Base-by-base conservation (phyloP, 2,113 vertebrate species). In the Ammodramus savannarum region DNA sequence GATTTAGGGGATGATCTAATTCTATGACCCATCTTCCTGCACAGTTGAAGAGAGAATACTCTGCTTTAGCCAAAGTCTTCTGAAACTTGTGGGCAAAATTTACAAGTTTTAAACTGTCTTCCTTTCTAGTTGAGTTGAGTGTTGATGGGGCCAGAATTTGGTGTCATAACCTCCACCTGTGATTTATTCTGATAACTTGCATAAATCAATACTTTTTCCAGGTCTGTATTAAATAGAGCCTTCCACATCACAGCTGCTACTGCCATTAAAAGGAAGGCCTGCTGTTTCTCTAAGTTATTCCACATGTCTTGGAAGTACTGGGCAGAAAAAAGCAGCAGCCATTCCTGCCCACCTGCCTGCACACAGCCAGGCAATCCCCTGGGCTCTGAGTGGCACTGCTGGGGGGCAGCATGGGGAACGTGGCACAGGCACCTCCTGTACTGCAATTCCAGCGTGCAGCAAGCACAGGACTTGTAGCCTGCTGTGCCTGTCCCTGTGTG, bases 321-420 rank as follows among this genome's bases (percentile, higher is more conserved):
- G 57, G 58, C 32, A 54, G 43, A 58, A 29, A 26, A n/a, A 68
- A 58, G 27, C 66, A 72, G 19, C 21, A 9, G 27, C 26, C 11
- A 19, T 4, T 41, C 19, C 38, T 3, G 0, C 16, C 25, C 44
- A 46, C 36, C 38, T 10, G 34, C 16, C 52, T 58, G 51, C 34
- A 9, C 16, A 1, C 1, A 22, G 43, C 6, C 59, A 51, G 73
- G 23, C 13, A 51, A 14, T 14, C 7, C 16, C 34, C 17, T 14
- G 52, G 11, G 55, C 7, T n/a, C 3, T n/a, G 44, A 32, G 62
- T 12, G 34, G 55, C 46, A n/a, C 49, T 7, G 0, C 36, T 6
- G 44, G 2, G 3, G 43, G 59, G 9, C 15, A 25, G 52, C 36
- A 4, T 0, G 0, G 5, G 31, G 32, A 39, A 12, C 0, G 0